Percentiles rank a stretch among this genome's conserved stretches.
These are phyloP conservation scores for Melozone crissalis DNA, from an alignment of 2,113 vertebrate species.

Conservation along the genomic window DNA sequence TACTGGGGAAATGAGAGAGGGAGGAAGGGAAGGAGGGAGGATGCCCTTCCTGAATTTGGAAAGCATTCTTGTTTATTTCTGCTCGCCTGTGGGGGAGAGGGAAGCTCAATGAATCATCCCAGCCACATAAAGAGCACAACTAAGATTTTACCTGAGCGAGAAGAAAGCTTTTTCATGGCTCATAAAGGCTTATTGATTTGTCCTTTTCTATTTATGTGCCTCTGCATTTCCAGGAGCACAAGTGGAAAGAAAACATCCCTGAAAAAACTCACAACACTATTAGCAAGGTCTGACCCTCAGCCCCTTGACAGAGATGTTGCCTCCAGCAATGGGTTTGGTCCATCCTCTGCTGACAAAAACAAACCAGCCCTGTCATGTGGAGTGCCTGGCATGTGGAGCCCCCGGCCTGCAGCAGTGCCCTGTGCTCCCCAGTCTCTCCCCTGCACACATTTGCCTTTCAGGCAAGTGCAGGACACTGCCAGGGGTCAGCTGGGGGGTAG, in stretches of 20 bases:
- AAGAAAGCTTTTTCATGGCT: slow-evolving; percentile 20
- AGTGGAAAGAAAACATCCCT: not conserved
- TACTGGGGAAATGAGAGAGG: not conserved
- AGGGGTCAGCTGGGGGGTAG: slow-evolving; percentile 38
- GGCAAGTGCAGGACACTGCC: not conserved
- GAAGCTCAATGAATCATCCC: not conserved
- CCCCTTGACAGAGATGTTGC: not conserved
- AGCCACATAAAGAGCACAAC: not conserved
- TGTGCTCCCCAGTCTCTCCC: not conserved
- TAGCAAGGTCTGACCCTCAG: not conserved
- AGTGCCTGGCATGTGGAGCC: not conserved
- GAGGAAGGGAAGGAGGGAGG: not conserved
- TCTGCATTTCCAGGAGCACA: slow-evolving; percentile 13
- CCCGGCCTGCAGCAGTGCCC: not conserved
- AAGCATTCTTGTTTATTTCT: slow-evolving; percentile 20
- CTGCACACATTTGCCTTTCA: not conserved
- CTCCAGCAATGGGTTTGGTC: not conserved
- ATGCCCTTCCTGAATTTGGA: not conserved
- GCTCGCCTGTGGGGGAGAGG: not conserved
- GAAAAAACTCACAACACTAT: not conserved
- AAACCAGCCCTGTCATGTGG: not conserved
- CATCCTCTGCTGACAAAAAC: not conserved
- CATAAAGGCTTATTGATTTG: slow-evolving; percentile 43
- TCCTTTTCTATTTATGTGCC: slow-evolving; percentile 24
- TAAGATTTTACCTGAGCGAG: not conserved